Percentiles rank a stretch among this genome's conserved stretches.
phyloP scores from a whole-genome alignment of 2,113 vertebrate genomes.

The Upupa epops region DNA sequence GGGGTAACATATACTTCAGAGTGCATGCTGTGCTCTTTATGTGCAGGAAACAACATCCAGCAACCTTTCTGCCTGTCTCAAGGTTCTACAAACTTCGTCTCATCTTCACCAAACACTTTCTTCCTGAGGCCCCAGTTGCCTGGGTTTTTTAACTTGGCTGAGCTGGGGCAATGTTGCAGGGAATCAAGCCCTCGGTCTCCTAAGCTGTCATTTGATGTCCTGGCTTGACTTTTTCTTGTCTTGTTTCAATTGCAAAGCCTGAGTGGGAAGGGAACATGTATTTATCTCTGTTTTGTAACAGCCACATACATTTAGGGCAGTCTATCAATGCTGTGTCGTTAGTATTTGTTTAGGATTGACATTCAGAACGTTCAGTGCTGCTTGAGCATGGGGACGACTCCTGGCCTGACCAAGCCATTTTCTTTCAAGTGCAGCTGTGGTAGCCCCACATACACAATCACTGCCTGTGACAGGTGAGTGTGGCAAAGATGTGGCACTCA shows the following conservation, averaged over 20 bases:
- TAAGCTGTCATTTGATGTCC: conserved; percentile 21
- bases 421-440: background rate
- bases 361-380: conserved; percentile 16
- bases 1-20: background rate
- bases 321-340: background rate
- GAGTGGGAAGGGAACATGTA: conserved; percentile 24
- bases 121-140: background rate
- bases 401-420: background rate
- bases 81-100: background rate
- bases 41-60: background rate
- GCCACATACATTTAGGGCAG: background rate
- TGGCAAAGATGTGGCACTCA: background rate
- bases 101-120: background rate
- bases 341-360: background rate
- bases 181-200: background rate
- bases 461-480: background rate
- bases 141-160: background rate
- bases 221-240: conserved; percentile 28
- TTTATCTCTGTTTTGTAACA: conserved; percentile 27
- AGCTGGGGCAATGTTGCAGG: background rate
- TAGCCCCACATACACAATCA: background rate
- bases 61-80: background rate
- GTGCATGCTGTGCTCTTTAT: background rate
- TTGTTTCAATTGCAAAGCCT: background rate
- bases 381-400: background rate